phyloP scores from a whole-genome alignment of 2,888 invertebrate species.

The Tubulanus polymorphus region DNA sequence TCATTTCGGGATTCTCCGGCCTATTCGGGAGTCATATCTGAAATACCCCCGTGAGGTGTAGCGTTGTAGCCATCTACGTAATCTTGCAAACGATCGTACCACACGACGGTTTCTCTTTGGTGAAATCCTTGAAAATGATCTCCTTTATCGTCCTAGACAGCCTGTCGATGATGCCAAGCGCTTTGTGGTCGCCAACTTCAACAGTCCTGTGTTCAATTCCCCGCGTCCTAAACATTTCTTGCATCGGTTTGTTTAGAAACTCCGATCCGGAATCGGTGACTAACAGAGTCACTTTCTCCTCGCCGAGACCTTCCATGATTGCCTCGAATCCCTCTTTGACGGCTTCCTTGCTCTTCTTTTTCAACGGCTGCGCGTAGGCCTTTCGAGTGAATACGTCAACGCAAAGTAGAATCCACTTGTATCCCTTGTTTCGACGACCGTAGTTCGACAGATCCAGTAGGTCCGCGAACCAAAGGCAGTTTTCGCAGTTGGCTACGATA shows the following conservation, averaged over 20 bases:
- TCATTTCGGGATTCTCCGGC: background rate
- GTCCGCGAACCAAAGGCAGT: background rate
- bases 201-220: background rate
- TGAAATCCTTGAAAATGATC: no score
- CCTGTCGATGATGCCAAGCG: background rate
- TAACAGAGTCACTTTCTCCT: background rate
- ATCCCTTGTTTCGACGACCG: background rate
- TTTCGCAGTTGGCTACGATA: background rate
- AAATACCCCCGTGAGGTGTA: background rate
- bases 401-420: background rate
- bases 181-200: background rate
- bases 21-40: background rate
- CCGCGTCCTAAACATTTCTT: background rate
- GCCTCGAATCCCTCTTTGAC: background rate
- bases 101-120: no score
- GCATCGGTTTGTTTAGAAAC: conserved; percentile 1
- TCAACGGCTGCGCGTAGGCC: background rate
- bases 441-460: background rate
- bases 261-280: background rate
- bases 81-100: background rate
- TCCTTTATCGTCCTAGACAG: background rate
- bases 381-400: background rate
- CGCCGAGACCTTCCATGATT: no score
- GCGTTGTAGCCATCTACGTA: background rate
- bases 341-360: background rate